These are phyloP conservation scores for Dynastes hyllus DNA, from an alignment of 2,888 invertebrate genomes.

Conservation along the genomic window DNA sequence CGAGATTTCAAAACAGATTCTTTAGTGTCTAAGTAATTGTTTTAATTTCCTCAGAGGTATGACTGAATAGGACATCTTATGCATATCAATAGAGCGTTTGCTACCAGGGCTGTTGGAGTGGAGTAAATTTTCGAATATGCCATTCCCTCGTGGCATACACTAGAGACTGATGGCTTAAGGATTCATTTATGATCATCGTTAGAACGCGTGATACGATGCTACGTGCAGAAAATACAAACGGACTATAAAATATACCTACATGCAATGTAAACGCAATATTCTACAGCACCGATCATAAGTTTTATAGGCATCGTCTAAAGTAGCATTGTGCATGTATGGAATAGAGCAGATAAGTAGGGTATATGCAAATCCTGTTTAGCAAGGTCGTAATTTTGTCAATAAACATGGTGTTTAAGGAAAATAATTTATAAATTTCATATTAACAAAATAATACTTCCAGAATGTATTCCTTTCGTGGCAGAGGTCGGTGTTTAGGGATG, in stretches of 20 bases:
- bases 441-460: too few species aligned
- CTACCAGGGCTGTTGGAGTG: background rate
- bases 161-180: background rate
- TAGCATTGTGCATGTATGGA: too few species aligned
- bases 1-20: constrained; percentile 35
- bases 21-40: constrained; percentile 29
- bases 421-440: too few species aligned
- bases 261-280: background rate
- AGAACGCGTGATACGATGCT: constrained; percentile 4
- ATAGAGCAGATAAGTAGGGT: too few species aligned
- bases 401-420: too few species aligned
- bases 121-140: constrained; percentile 3
- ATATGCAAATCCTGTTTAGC: too few species aligned
- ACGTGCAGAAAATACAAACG: constrained; percentile 45
- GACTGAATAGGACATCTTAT: constrained; percentile 11
- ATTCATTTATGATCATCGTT: background rate
- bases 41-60: constrained; percentile 37
- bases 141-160: background rate
- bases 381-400: too few species aligned
- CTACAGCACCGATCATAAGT: too few species aligned
- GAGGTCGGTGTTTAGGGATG: too few species aligned
- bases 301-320: too few species aligned
- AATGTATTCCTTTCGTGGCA: too few species aligned
- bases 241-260: constrained; percentile 23
- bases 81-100: constrained; percentile 5